Evolutionary conservation across 2,113 vertebrate species (phyloP), one percentile per base, ranked within the genome.

Genomic region (Nothobranchius kuhntae): DNA sequence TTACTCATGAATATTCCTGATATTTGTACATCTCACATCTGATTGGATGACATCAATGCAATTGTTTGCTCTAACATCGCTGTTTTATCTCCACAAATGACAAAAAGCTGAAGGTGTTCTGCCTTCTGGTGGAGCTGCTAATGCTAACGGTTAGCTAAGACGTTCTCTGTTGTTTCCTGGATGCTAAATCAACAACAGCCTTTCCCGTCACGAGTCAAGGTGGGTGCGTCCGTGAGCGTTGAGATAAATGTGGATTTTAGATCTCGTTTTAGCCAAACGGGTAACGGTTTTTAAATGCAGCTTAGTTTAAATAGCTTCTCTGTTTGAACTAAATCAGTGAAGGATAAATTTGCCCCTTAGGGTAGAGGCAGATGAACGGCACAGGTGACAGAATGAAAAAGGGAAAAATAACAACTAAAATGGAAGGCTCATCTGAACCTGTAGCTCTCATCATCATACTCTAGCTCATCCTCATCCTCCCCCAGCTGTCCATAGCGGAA

Each of bases 391-490:
- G 24, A 68, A 57, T 0, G 3, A 36, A 46, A 46, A 63, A 45
- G 15, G 35, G 50, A 44, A 47, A 58, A 26, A 17, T 21, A 21
- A 21, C 21, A 21, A 21, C 21, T 21, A 21, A 21, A 21, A 21
- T 21, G 21, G 21, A 1, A 17, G 36, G 60, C 68, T 94, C 94
- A 96, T 88, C 91, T 89, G 86, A 93, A 99, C 10, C 94, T 92
- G 45, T 98, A 98, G 88, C 95, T 98, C 90, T 99, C 97, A 10
- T 99, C 98, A 0, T 99, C 97, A 0, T 99, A 99, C 80, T 99
- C 96, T 77, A 99, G 85, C 81, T 98, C 95, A 26, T 95, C 95
- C 4, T 93, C 93, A 9, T 96, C 94, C 0, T 95, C 95, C 0
- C 93, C 92, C 70, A 96, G 83, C 72, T 96, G 90, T 62, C 98